A percentile compares a stretch with the other conserved stretches of the same genome.
Conservation (phyloP, 2,888 invertebrate species). For the Isotomurus palustris region DNA sequence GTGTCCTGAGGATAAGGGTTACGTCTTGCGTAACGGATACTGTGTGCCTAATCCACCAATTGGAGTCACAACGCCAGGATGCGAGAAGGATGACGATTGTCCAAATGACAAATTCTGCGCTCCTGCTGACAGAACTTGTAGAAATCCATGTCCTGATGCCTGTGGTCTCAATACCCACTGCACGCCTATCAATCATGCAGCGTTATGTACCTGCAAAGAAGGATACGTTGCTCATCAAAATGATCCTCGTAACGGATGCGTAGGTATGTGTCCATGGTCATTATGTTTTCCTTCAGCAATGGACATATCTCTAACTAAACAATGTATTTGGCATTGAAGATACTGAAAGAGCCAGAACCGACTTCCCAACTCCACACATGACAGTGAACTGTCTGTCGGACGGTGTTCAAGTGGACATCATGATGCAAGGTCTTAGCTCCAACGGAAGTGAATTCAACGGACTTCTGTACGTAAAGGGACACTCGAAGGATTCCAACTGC, state of each 20-base stretch:
- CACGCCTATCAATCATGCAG: conserved; percentile 67
- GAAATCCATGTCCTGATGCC: conserved; percentile 71
- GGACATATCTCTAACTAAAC: neutral
- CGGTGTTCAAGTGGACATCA: conserved; percentile 80
- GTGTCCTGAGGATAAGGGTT: conserved; percentile 66
- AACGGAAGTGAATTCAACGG: conserved; percentile 71
- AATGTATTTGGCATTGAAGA: conserved; percentile 6
- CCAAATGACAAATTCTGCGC: conserved; percentile 72
- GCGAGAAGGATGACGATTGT: conserved; percentile 58
- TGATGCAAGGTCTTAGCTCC: conserved; percentile 52
- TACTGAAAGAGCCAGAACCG: conserved; percentile 56
- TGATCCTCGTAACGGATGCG: no score
- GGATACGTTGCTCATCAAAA: conserved; percentile 71
- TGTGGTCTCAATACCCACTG: conserved; percentile 70
- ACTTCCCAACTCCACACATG: conserved; percentile 81
- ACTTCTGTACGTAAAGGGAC: conserved; percentile 86
- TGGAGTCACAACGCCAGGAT: conserved; percentile 38
- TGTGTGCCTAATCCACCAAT: conserved; percentile 45
- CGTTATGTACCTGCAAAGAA: conserved; percentile 71
- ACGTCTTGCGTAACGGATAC: conserved; percentile 52
- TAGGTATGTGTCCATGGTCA: no score
- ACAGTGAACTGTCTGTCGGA: conserved; percentile 84
- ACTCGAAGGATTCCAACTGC: conserved; percentile 88
- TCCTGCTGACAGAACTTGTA: conserved; percentile 63
- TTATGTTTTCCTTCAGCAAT: no score